Conservation (phyloP, 2,113 vertebrate species). For the Syngnathoides biaculeatus region DNA sequence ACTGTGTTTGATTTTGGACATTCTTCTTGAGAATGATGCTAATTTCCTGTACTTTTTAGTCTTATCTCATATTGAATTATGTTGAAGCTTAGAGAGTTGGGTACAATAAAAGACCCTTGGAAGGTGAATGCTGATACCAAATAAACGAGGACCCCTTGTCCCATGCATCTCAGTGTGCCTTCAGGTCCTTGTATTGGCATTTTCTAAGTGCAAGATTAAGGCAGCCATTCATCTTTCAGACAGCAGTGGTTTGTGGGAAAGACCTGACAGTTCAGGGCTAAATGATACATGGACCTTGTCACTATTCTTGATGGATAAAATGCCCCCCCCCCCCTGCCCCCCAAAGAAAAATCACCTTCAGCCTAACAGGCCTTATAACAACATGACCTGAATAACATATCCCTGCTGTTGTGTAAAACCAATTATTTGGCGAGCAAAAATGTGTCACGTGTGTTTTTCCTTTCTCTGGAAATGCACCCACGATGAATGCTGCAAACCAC, state of each 20-base stretch:
- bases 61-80: neutral
- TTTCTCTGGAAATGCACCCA: slow-evolving; percentile 3
- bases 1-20: neutral
- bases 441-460: slow-evolving; percentile 2
- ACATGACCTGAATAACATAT: neutral
- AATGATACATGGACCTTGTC: slow-evolving; percentile 64
- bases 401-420: slow-evolving; percentile 13
- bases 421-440: slow-evolving; percentile 21
- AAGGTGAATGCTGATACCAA: slow-evolving; percentile 6
- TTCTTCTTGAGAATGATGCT: neutral
- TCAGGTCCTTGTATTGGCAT: slow-evolving; percentile 42
- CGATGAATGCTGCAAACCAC: neutral
- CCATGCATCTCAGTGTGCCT: slow-evolving; percentile 10
- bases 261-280: slow-evolving; percentile 48
- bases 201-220: slow-evolving; percentile 43
- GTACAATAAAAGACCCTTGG: neutral
- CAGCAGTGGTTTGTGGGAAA: slow-evolving; percentile 40
- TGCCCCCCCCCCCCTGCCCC: neutral
- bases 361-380: neutral
- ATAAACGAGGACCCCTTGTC: slow-evolving; percentile 6
- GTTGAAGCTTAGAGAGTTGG: neutral
- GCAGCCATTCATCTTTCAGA: slow-evolving; percentile 56
- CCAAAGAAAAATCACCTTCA: neutral
- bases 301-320: slow-evolving; percentile 42
- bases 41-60: neutral